These are phyloP conservation scores for Microcebus tavaratra DNA, from an alignment of 2,113 vertebrate species.

Conservation along the genomic window DNA sequence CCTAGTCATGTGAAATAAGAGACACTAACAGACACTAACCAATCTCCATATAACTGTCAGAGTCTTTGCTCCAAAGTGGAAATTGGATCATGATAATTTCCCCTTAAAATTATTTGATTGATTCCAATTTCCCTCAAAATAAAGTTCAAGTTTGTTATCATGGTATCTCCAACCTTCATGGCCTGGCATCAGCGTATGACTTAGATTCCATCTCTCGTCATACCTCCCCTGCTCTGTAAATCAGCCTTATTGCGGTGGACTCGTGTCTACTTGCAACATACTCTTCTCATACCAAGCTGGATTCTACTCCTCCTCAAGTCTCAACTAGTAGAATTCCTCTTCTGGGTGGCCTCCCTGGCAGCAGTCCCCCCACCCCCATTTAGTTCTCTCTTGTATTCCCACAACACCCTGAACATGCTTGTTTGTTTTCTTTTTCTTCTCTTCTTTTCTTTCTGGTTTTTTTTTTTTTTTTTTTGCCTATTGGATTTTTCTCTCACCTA, in stretches of 20 bases:
- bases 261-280: neutral
- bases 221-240: neutral
- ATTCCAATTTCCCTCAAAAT: neutral
- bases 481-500: neutral
- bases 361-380: fast-evolving
- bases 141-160: neutral
- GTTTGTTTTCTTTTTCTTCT: too few species aligned
- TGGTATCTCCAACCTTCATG: neutral
- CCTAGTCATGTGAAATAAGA: neutral
- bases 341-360: neutral
- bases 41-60: neutral
- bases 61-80: neutral
- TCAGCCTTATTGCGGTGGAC: neutral
- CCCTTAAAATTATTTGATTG: neutral
- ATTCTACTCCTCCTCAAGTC: neutral
- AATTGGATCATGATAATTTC: neutral
- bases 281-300: neutral
- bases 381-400: fast-evolving
- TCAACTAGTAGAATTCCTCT: neutral
- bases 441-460: too few species aligned
- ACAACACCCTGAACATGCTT: neutral
- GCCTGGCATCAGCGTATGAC: fast-evolving
- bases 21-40: neutral
- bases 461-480: neutral
- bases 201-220: neutral